Evolutionary conservation across 2,113 vertebrate genomes (phyloP), one percentile per base, ranked within the genome.

Genomic region (Chloropsis cyanopogon): DNA sequence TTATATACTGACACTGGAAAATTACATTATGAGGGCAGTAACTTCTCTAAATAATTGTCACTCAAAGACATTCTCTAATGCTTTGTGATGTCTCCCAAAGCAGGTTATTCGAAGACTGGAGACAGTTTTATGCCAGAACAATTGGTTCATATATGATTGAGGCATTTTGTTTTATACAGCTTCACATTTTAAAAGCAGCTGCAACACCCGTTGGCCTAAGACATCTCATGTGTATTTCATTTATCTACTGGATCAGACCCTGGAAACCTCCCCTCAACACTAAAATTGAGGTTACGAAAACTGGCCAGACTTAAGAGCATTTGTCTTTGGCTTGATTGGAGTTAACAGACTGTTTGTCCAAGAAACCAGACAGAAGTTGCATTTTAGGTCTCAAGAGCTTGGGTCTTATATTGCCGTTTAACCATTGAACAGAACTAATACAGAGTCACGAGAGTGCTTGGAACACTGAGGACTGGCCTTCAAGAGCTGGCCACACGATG

Each of bases 21-120:
- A 92, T 90, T 92, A 90, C 82, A 93, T 84, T 95, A 96, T 0
- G 4, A 97, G 93, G 76, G 71, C 85, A 96, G 90, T 78, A 97
- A 90, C 82, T 93, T 90, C 92, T 86, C 85, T 80, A 90, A 92
- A 81, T 93, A 95, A 95, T 88, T 95, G 95, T 90, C 94, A 96
- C 56, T 94, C 79, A 86, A 81, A 95, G 87, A 69, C 28, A 83
- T 73, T 92, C 92, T 75, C 82, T 78, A 95, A 66, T 29, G 76
- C 60, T 81, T 86, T 93, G 72, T 56, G 68, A 90, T 88, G 82
- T 41, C 77, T 92, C 60, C 88, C 88, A 81, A 92, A 83, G 49
- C 35, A 92, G 64, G 33, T 64, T 88, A 37, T 73, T 88, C 1
- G 3, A 95, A 92, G 68, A 79, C 49, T 70, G 31, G 28, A 90